Percentiles rank a stretch among this genome's conserved stretches.
phyloP scores from a whole-genome alignment of 2,888 invertebrate genomes.

The Tillus elongatus region DNA sequence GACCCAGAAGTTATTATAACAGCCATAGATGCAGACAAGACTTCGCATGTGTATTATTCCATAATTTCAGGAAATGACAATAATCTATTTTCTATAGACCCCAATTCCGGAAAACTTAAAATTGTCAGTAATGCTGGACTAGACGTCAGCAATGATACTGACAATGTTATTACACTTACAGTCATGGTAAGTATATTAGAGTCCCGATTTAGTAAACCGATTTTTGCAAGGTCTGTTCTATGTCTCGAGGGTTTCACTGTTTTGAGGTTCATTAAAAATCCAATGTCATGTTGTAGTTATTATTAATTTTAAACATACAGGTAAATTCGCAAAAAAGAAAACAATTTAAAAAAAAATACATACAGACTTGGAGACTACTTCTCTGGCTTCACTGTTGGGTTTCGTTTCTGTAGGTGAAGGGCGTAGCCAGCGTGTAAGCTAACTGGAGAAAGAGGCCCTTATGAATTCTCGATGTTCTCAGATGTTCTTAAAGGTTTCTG shows the following conservation, averaged over 20 bases:
- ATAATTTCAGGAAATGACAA: slow-evolving; percentile 53
- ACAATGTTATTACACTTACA: slow-evolving; percentile 53
- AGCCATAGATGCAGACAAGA: slow-evolving; percentile 73
- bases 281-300: neutral
- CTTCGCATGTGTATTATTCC: slow-evolving; percentile 70
- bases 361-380: too few relatives aligned
- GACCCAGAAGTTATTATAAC: slow-evolving; percentile 65
- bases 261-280: neutral
- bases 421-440: too few relatives aligned
- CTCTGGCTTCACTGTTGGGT: too few relatives aligned
- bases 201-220: too few relatives aligned
- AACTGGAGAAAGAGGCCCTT: too few relatives aligned
- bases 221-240: slow-evolving; percentile 3
- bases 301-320: too few relatives aligned
- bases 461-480: too few relatives aligned
- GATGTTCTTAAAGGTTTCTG: too few relatives aligned
- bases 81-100: slow-evolving; percentile 61
- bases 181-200: slow-evolving; percentile 48
- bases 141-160: slow-evolving; percentile 48
- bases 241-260: too few relatives aligned
- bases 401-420: too few relatives aligned
- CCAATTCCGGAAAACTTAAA: slow-evolving; percentile 57
- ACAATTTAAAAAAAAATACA: too few relatives aligned
- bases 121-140: slow-evolving; percentile 47
- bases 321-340: too few relatives aligned